Percentiles rank a stretch among this genome's conserved stretches.
Evolutionary conservation across 2,797 vertebrate species (phyloP).

Genomic region (Neosilurus mollespiculum): DNA sequence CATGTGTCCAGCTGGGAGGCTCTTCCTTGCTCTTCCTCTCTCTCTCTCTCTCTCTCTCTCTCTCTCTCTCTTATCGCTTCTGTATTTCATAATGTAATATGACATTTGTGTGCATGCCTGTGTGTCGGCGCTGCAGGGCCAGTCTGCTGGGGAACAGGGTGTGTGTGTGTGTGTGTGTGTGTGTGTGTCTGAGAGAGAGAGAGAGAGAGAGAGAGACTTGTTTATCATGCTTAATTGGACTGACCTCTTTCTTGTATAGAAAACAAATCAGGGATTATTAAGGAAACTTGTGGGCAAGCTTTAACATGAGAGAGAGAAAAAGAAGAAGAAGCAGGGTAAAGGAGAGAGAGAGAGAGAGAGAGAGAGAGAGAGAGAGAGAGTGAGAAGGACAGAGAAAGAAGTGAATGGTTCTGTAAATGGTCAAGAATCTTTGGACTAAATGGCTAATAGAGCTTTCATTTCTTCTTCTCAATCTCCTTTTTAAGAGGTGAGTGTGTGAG

Average conservation of each 20-base stretch:
- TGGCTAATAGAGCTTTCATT: conserved; percentile 13
- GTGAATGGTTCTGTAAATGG: conserved; percentile 9
- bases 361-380: background rate
- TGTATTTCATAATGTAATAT: conserved; percentile 34
- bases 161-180: background rate
- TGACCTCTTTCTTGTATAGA: conserved; percentile 40
- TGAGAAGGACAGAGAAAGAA: background rate
- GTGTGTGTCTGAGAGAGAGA: background rate
- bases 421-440: conserved; percentile 2
- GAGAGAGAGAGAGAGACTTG: background rate
- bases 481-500: conserved; percentile 8
- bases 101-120: conserved; percentile 23
- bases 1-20: conserved; percentile 20
- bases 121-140: conserved; percentile 20
- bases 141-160: background rate
- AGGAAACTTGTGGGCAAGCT: conserved; percentile 22
- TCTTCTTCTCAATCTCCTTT: conserved; percentile 13
- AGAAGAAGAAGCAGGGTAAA: background rate
- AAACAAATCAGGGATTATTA: conserved; percentile 50
- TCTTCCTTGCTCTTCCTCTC: conserved; percentile 9
- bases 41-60: background rate
- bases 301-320: background rate
- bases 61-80: background rate
- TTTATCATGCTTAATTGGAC: conserved; percentile 34
- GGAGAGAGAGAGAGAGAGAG: background rate